Conservation (phyloP, 2,888 invertebrate genomes). For the Ecliptopera silaceata region DNA sequence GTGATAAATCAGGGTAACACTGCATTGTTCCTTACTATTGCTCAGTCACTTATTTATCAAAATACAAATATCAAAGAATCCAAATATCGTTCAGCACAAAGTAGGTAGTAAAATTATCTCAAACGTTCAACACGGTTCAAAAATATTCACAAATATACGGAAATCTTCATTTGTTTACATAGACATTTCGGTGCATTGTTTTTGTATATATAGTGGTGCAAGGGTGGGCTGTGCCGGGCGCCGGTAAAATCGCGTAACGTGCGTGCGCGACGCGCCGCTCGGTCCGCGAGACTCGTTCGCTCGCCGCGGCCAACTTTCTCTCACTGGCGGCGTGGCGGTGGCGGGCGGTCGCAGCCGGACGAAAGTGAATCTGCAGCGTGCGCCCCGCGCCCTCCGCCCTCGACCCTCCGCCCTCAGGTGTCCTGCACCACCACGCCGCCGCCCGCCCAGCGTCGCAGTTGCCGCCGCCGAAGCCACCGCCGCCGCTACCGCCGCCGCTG, state of each 20-base stretch:
- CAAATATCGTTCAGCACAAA: slow-evolving; percentile 29
- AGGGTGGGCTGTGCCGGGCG: slow-evolving; percentile 52
- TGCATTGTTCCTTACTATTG: slow-evolving; percentile 65
- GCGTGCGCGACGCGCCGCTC: slow-evolving; percentile 74
- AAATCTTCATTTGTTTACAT: slow-evolving; percentile 52
- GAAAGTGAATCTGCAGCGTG: slow-evolving; percentile 82
- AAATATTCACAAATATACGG: slow-evolving; percentile 49
- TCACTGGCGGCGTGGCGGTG: slow-evolving; percentile 68
- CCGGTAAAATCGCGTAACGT: slow-evolving; percentile 59
- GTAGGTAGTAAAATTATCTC: slow-evolving; percentile 21
- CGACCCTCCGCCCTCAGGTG: slow-evolving; percentile 61
- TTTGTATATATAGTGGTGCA: slow-evolving; percentile 53
- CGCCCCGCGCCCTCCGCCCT: slow-evolving; percentile 57
- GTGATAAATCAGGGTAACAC: slow-evolving; percentile 74
- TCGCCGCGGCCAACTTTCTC: slow-evolving; percentile 82
- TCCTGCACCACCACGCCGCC: slow-evolving; percentile 64
- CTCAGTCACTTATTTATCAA: slow-evolving; percentile 43
- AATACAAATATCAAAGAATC: slow-evolving; percentile 34
- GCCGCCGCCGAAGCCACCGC: slow-evolving; percentile 52
- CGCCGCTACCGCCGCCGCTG: slow-evolving; percentile 37
- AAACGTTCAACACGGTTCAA: slow-evolving; percentile 38
- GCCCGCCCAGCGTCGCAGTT: slow-evolving; percentile 58
- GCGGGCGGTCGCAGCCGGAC: slow-evolving; percentile 75
- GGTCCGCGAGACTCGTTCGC: slow-evolving; percentile 79
- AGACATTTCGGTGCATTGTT: slow-evolving; percentile 60